Base-by-base conservation (phyloP, 2,113 vertebrate species). In the Erythrocebus patas region DNA sequence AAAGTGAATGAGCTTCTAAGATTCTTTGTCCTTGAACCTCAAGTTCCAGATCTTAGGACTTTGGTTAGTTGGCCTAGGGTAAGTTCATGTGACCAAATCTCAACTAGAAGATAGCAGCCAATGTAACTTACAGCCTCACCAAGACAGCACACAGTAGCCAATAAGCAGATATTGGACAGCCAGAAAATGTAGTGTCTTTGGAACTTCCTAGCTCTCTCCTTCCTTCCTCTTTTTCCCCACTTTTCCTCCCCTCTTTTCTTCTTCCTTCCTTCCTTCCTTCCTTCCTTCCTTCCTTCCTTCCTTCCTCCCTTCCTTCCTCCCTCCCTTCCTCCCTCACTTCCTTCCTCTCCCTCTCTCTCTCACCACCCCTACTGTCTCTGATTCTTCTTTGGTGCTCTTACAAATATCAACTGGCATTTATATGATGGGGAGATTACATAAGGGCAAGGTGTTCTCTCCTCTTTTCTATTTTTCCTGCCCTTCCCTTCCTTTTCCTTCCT, bases 271-370 rank as follows among this genome's bases (percentile, higher is more conserved):
- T 48, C 45, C 2, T 25, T 11, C 59, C 9, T 59, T 25, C 5
- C 50, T 50, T 1, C 57, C 22, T 59, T 1, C 57, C 48, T 52
- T 5, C 50, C 50, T 52, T 16, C 50, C 14, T 5, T 5, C 50
- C 13, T 50, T 1, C 4, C 50, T 1, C 0, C 13, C 12, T 14
- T 0, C 48, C 12, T 30, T 2, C 2, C 40, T 59, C 4, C 13
- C 7, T 48, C 4, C 38, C 13, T n/a, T 3, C 8, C 20, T n/a
- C 13, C 64, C 30, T 35, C 32, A 4, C n/a, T 38, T 9, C 57
- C 57, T 25, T 10, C 57, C 57, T 25, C 5, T 6, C 57, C 10
- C 3, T 59, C 57, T 59, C 23, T 59, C 57, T 59, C 22, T 59
- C 23, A 59, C 57, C 8, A 23, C 57, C 20, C 27, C 52, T 55